Evolutionary conservation across 2,888 invertebrate genomes (phyloP), one percentile per base, ranked within the genome.

Genomic region (Phrixothrix hirtus): DNA sequence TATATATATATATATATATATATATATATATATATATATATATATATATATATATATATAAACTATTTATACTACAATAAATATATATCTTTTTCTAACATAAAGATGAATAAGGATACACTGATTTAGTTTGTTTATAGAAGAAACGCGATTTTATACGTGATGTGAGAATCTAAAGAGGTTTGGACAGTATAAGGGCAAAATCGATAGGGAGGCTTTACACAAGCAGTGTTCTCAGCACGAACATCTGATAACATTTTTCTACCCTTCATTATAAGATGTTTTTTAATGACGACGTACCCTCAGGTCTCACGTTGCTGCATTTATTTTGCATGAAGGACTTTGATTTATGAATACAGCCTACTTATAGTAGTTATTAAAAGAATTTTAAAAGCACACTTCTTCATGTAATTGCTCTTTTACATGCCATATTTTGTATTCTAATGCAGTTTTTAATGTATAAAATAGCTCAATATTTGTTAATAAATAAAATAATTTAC

Each of bases 221-320:
- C 59, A 58, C 56, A 65, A 64, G 59, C 57, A 62, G 64, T 65
- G 64, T 66, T 69, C 69, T 67, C 69, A 68, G 68, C 70, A 69
- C 69, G 69, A 69, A 67, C 58, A 69, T 69, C 69, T 66, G 68
- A 70, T 69, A 68, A 66, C 51, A 59, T 47, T 42, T 54, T 49
- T 34, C 35, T 36, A 38, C 48, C 54, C 54, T 42, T 45, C 38
- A 29, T 41, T 35, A 35, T 26, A 44, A 54, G 53, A 48, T 42
- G 34, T 25, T 49, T 37, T 17, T 21, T 37, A 30, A 37, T 16
- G 35, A 26, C 14, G 31, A 38, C 38, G 47, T 47, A 35, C 48
- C 48, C 48, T 41, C 48, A 41, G 48, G 48, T 48, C 48, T 41
- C 48, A 48, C 48, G 48, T 35, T 41, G 21, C 17, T 16, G 27